These are phyloP conservation scores for Bufo gargarizans DNA, from an alignment of 2,113 vertebrate species.

Conservation along the genomic window DNA sequence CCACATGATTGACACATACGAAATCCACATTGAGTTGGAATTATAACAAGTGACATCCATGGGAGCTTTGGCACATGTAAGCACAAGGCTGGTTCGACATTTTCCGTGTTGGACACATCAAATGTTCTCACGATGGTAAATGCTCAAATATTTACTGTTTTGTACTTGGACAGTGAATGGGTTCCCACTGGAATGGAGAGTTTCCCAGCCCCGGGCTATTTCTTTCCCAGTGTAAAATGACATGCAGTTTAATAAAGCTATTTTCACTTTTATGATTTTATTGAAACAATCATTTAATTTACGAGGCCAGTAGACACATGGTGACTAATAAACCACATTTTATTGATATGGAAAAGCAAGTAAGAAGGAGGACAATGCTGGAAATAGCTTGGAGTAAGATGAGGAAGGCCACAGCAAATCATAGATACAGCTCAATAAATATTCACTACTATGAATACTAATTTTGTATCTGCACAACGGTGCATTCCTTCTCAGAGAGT, in stretches of 20 bases:
- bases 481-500: not conserved
- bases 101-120: constrained; percentile 9
- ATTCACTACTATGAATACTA: not conserved
- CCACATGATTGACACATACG: constrained; percentile 18
- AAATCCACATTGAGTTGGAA: constrained; percentile 18
- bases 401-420: no score
- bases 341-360: constrained; percentile 32
- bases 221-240: constrained; percentile 44
- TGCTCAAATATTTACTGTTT: constrained; percentile 16
- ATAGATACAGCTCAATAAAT: not conserved
- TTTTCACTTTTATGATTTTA: constrained; percentile 54
- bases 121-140: constrained; percentile 42
- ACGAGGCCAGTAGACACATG: constrained; percentile 22
- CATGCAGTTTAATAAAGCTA: constrained; percentile 44
- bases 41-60: constrained; percentile 13
- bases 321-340: constrained; percentile 14
- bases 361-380: not conserved
- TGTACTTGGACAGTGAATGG: constrained; percentile 27
- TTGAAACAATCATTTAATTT: constrained; percentile 51
- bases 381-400: not conserved
- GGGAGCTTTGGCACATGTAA: constrained; percentile 13
- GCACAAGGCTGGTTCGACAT: constrained; percentile 1
- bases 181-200: constrained; percentile 30
- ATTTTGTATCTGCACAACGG: not conserved
- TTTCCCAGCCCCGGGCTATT: constrained; percentile 25